Conservation (phyloP, 2,113 vertebrate species). For the Mohoua ochrocephala region DNA sequence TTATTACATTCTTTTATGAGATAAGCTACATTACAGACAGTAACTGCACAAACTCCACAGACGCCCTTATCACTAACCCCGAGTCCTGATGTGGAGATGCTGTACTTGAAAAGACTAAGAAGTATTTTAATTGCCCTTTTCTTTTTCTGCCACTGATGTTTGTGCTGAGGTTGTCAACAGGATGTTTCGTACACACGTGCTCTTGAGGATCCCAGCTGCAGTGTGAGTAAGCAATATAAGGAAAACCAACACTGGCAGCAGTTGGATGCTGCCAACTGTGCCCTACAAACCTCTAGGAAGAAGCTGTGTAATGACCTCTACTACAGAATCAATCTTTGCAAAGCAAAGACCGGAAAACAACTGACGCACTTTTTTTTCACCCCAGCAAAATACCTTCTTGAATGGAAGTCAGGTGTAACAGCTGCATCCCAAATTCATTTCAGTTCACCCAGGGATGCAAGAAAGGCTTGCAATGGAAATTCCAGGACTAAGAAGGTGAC, state of each 20-base stretch:
- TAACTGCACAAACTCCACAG: background rate
- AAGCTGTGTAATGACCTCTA: background rate
- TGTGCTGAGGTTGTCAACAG: background rate
- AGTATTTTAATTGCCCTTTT: background rate
- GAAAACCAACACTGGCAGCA: background rate
- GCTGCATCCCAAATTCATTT: background rate
- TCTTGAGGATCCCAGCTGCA: background rate
- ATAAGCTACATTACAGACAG: background rate
- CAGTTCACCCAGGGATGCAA: background rate
- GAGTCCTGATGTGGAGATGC: background rate
- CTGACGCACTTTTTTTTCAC: fast-evolving
- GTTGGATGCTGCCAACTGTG: background rate
- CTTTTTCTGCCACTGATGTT: background rate
- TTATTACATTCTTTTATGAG: background rate
- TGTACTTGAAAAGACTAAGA: background rate
- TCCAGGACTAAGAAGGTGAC: background rate
- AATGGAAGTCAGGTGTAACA: background rate
- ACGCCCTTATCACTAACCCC: background rate
- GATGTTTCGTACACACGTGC: background rate
- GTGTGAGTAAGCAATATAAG: background rate
- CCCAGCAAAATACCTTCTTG: background rate
- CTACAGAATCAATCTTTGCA: background rate
- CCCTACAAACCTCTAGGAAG: background rate
- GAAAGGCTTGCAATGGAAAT: background rate
- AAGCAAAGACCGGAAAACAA: background rate